phyloP scores from a whole-genome alignment of 2,113 vertebrate genomes.

The Plotosus lineatus region DNA sequence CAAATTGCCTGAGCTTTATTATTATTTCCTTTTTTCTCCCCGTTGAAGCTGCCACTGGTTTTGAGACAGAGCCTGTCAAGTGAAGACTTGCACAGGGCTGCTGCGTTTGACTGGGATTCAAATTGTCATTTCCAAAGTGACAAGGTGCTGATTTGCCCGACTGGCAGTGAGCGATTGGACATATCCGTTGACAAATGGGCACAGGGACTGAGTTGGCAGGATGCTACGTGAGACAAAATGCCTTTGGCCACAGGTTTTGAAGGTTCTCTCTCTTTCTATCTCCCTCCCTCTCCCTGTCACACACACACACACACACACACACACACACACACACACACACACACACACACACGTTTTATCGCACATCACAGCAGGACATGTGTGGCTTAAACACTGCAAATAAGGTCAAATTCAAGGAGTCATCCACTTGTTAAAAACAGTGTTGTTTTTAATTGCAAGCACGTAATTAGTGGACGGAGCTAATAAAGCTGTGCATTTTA shows the following conservation, averaged over 20 bases:
- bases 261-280: conserved; percentile 53
- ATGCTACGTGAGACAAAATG: conserved; percentile 78
- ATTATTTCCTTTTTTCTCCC: conserved; percentile 60
- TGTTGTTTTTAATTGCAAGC: conserved; percentile 1
- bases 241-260: conserved; percentile 62
- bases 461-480: conserved; percentile 10
- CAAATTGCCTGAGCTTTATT: conserved; percentile 49
- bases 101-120: conserved; percentile 72
- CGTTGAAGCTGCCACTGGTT: conserved; percentile 56
- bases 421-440: background rate
- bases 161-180: conserved; percentile 83
- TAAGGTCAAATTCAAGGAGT: conserved; percentile 26
- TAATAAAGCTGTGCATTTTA: conserved; percentile 29
- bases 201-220: conserved; percentile 78
- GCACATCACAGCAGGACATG: conserved; percentile 69
- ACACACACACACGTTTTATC: conserved; percentile 63
- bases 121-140: conserved; percentile 78
- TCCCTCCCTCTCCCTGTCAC: conserved; percentile 37
- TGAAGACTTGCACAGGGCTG: conserved; percentile 60
- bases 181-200: conserved; percentile 84
- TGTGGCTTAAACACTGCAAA: conserved; percentile 27
- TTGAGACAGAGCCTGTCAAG: conserved; percentile 58
- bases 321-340: background rate
- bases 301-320: background rate
- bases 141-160: conserved; percentile 76